These are phyloP conservation scores for Scortum barcoo DNA, from an alignment of 2,113 vertebrate species.

Conservation along the genomic window DNA sequence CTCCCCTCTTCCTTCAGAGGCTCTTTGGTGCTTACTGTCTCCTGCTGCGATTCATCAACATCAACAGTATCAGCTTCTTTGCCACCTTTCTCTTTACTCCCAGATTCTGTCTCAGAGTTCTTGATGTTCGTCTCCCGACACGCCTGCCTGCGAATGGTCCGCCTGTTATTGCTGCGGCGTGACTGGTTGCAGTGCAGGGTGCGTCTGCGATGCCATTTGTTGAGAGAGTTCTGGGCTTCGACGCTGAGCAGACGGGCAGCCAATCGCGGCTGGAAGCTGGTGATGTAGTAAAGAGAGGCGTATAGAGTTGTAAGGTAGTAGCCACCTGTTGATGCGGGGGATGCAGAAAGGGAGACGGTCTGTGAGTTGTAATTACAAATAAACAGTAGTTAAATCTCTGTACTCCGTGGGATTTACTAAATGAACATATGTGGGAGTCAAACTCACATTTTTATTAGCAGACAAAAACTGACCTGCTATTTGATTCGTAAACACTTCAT, in stretches of 20 bases:
- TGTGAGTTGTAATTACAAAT: not conserved
- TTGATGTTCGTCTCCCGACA: not conserved
- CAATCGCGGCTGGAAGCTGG: slow-evolving; percentile 84
- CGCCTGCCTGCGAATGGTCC: slow-evolving; percentile 71
- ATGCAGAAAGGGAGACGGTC: slow-evolving; percentile 2
- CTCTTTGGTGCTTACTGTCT: slow-evolving; percentile 26
- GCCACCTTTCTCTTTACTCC: slow-evolving; percentile 5
- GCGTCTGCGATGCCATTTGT: slow-evolving; percentile 90
- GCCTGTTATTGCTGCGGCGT: slow-evolving; percentile 60
- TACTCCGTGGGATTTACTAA: not conserved
- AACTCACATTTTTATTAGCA: not conserved
- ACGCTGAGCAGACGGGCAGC: slow-evolving; percentile 86
- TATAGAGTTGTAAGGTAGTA: slow-evolving; percentile 94
- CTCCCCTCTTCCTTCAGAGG: slow-evolving; percentile 50
- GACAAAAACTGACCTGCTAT: not conserved
- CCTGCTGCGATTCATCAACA: not conserved
- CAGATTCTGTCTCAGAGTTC: not conserved
- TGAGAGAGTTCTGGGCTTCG: slow-evolving; percentile 88
- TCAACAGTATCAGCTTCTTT: not conserved
- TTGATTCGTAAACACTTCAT: not conserved
- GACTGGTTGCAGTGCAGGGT: slow-evolving; percentile 86
- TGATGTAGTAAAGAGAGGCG: slow-evolving; percentile 91
- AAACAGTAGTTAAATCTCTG: not conserved
- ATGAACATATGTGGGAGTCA: not conserved
- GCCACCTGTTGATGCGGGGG: slow-evolving; percentile 81